Evolutionary conservation across 2,888 invertebrate genomes (phyloP).

Genomic region (Lycocerus yunnanus): DNA sequence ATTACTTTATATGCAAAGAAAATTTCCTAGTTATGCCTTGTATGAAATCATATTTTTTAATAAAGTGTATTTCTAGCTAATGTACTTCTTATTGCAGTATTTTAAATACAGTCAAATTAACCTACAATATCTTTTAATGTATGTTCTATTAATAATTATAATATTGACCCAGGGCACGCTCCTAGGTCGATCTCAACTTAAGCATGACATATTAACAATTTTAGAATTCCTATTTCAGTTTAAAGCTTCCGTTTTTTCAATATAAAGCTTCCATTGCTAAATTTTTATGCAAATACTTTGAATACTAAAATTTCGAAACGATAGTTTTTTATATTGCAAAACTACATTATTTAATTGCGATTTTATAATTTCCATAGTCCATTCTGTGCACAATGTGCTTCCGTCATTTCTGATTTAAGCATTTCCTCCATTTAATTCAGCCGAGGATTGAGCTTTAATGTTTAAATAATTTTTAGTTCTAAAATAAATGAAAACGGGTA

Average conservation of each 20-base stretch:
- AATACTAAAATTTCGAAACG: not conserved
- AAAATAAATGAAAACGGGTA: slow-evolving; percentile 9
- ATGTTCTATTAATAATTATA: too few relatives aligned
- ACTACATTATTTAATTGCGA: not conserved
- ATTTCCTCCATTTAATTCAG: slow-evolving; percentile 20
- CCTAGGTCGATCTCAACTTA: too few relatives aligned
- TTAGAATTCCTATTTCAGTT: too few relatives aligned
- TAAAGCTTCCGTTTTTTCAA: not conserved
- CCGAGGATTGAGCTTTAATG: slow-evolving; percentile 11
- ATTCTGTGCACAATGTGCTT: slow-evolving; percentile 12
- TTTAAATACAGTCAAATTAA: too few relatives aligned
- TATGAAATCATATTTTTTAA: too few relatives aligned
- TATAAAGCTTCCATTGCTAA: not conserved
- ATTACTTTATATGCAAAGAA: not conserved
- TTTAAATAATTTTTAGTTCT: slow-evolving; percentile 12
- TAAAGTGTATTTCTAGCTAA: too few relatives aligned
- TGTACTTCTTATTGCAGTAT: too few relatives aligned
- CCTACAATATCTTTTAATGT: too few relatives aligned
- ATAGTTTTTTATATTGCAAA: not conserved
- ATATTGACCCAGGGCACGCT: too few relatives aligned
- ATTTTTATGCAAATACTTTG: not conserved
- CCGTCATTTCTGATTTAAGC: slow-evolving; percentile 15
- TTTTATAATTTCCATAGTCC: not conserved
- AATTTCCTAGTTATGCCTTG: too few relatives aligned
- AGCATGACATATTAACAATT: too few relatives aligned